phyloP scores from a whole-genome alignment of 2,797 vertebrate genomes.

The Coluber constrictor region DNA sequence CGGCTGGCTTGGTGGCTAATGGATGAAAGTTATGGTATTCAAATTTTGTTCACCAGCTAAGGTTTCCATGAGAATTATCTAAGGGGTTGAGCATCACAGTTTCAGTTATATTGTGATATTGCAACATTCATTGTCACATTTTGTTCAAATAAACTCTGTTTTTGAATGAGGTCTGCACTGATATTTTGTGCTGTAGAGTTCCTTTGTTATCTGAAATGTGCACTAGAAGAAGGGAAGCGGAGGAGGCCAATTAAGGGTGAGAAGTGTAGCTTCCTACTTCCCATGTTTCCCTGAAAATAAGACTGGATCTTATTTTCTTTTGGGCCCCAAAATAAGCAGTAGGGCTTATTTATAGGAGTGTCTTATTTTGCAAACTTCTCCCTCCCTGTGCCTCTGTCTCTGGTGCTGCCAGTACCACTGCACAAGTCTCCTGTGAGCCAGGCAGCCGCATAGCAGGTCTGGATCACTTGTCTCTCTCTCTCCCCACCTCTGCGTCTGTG shows the following conservation, averaged over 20 bases:
- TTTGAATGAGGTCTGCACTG: background rate
- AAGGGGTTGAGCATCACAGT: background rate
- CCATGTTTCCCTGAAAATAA: too few species aligned
- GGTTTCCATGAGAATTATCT: background rate
- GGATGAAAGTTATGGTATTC: background rate
- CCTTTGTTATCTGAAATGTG: background rate
- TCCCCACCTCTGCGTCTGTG: too few species aligned
- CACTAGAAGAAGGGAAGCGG: background rate
- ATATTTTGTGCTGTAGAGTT: background rate
- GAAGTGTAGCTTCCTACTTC: background rate
- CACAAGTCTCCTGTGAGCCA: background rate
- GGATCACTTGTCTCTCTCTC: too few species aligned
- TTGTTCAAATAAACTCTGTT: background rate
- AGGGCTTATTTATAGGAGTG: background rate
- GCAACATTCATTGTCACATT: background rate
- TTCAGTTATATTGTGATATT: background rate
- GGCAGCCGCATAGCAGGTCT: too few species aligned
- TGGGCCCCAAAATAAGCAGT: too few species aligned
- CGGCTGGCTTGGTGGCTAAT: background rate
- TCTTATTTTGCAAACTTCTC: background rate
- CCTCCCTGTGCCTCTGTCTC: too few species aligned
- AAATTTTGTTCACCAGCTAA: background rate
- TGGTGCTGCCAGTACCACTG: background rate
- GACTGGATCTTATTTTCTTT: too few species aligned
- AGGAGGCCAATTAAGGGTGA: background rate